Conservation (phyloP, 1,140 invertebrate genomes). For the Panagrolaimus sp. region DNA sequence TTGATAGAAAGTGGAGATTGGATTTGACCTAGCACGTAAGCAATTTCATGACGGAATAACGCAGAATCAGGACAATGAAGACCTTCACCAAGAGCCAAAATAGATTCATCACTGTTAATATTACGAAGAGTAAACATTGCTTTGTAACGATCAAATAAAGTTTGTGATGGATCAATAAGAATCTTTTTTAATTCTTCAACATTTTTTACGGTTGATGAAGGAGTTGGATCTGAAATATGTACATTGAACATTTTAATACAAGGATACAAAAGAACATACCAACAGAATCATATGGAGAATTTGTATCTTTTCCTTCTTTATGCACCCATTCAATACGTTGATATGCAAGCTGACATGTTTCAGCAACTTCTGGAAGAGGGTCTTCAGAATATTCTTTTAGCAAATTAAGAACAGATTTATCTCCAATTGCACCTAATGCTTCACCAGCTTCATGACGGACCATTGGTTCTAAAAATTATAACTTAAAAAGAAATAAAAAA, state of each 20-base stretch:
- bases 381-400: slow-evolving; percentile 74
- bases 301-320: slow-evolving; percentile 33
- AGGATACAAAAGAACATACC: slow-evolving; percentile 29
- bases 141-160: slow-evolving; percentile 82
- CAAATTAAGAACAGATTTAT: slow-evolving; percentile 64
- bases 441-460: slow-evolving; percentile 96
- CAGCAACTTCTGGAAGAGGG: slow-evolving; percentile 65
- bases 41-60: slow-evolving; percentile 91
- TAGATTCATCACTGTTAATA: slow-evolving; percentile 70
- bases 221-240: slow-evolving; percentile 93
- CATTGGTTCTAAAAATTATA: slow-evolving; percentile 70
- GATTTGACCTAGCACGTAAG: slow-evolving; percentile 93
- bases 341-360: slow-evolving; percentile 88
- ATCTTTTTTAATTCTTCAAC: slow-evolving; percentile 66
- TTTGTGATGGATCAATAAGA: slow-evolving; percentile 70
- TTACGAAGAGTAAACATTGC: slow-evolving; percentile 96
- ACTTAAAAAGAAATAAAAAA: slow-evolving; percentile 5
- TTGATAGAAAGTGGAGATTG: slow-evolving; percentile 73
- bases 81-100: slow-evolving; percentile 73
- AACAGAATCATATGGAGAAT: slow-evolving; percentile 59
- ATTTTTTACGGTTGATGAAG: slow-evolving; percentile 65
- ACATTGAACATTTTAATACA: slow-evolving; percentile 59
- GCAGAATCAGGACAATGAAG: slow-evolving; percentile 73
- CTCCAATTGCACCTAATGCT: slow-evolving; percentile 90
- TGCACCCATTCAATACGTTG: slow-evolving; percentile 73